Conservation (phyloP, 1,140 invertebrate species). For the Venturia canescens region DNA sequence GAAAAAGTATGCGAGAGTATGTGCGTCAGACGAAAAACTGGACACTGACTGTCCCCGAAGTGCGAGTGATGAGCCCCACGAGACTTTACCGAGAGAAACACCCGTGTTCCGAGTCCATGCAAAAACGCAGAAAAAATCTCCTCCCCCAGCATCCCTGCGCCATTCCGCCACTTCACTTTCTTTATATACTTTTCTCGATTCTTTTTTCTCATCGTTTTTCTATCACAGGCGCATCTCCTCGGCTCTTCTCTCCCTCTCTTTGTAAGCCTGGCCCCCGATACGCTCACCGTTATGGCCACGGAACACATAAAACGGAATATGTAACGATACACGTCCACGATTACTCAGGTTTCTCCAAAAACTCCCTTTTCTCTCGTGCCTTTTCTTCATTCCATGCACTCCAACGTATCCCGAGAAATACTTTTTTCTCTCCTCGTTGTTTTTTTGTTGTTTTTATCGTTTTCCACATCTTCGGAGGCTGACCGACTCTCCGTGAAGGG, state of each 20-base stretch:
- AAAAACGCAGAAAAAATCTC: slow-evolving; percentile 62
- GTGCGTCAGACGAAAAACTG: slow-evolving; percentile 56
- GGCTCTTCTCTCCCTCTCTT: background rate
- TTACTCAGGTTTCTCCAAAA: slow-evolving; percentile 33
- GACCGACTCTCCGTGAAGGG: slow-evolving; percentile 38
- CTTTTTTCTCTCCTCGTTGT: slow-evolving; percentile 1
- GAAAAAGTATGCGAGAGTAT: background rate
- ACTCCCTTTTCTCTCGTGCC: background rate
- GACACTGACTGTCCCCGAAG: slow-evolving; percentile 70
- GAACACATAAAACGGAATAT: slow-evolving; percentile 76
- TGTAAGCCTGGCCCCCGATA: slow-evolving; percentile 51
- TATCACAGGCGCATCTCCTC: slow-evolving; percentile 5
- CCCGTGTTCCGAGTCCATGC: slow-evolving; percentile 57
- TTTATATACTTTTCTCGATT: slow-evolving; percentile 48
- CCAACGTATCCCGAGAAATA: background rate
- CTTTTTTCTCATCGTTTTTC: slow-evolving; percentile 20
- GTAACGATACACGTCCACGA: slow-evolving; percentile 71
- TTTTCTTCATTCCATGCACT: slow-evolving; percentile 6
- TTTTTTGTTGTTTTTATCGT: slow-evolving; percentile 52
- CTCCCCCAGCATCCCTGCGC: slow-evolving; percentile 14
- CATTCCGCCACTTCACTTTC: slow-evolving; percentile 37
- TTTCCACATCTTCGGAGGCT: slow-evolving; percentile 38
- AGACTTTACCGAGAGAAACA: slow-evolving; percentile 57
- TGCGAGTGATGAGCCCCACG: slow-evolving; percentile 76
- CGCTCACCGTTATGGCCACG: slow-evolving; percentile 69